Evolutionary conservation across 2,797 vertebrate species (phyloP), one percentile per base, ranked within the genome.

Genomic region (Nasua narica): DNA sequence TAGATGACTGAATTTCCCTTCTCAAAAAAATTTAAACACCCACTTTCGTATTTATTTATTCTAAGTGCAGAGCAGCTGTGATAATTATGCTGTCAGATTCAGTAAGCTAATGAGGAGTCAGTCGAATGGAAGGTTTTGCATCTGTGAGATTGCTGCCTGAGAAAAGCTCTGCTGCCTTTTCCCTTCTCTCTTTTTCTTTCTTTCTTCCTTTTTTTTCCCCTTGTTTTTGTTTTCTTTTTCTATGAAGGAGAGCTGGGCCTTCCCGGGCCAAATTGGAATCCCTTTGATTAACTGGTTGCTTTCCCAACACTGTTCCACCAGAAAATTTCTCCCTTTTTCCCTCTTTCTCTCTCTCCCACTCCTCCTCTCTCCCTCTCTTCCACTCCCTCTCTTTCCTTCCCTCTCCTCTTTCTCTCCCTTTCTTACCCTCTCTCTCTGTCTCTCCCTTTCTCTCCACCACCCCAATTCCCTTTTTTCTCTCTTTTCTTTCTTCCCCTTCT

Each of bases 1-100:
- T 98, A 98, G 97, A 98, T 98, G 98, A 98, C 97, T 98, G 98
- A 98, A 98, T 98, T 98, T 98, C 96, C 98, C 97, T 92, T 98
- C 98, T 98, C 98, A 95, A 98, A 98, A 98, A 91, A 62, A 96
- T 98, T 98, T 98, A 98, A 99, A 98, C 98, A 98, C 96, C 97
- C 98, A 98, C 98, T 99, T 99, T 98, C 98, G 85, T 98, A 99
- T 99, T 99, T 99, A 99, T 99, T 99, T 99, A 99, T 99, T 99
- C 99, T 98, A 98, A 98, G 98, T 18, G 84, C 58, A 90, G 98
- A 98, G 98, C 97, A 98, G 98, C 98, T 98, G 97, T 94, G 87
- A 98, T 99, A 99, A 99, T 99, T 99, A 99, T 98, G 98, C 98
- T 99, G 99, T 99, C 99, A 99, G 98, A 98, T 98, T 98, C 97